Evolutionary conservation across 2,113 vertebrate species (phyloP).

Genomic region (Helogale parvula): DNA sequence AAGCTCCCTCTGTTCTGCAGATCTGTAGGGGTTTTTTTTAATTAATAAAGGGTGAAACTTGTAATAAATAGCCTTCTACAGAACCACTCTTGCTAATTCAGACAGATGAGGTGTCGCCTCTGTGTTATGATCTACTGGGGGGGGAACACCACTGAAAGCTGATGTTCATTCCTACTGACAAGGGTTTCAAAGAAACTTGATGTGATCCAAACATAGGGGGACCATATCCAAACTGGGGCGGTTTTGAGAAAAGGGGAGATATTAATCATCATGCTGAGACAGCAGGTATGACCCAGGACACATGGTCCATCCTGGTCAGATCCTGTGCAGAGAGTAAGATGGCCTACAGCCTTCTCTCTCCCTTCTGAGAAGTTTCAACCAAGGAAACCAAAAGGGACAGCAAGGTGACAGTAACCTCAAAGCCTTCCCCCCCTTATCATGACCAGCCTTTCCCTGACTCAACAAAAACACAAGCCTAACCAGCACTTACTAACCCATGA

Average conservation of each 20-base stretch:
- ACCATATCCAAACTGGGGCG: not conserved
- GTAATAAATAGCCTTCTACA: not conserved
- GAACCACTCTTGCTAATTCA: not conserved
- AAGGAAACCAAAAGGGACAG: constrained; percentile 6
- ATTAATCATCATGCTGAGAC: not conserved
- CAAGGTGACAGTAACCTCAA: not conserved
- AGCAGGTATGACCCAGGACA: not conserved
- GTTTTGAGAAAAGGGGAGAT: not conserved
- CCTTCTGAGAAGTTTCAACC: not conserved
- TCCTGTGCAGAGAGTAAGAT: not conserved
- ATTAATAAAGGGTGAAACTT: not conserved
- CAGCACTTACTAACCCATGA: not conserved
- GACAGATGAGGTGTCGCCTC: not conserved
- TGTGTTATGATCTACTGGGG: not conserved
- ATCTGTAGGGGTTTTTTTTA: not conserved
- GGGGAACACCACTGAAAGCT: not conserved
- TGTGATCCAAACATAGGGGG: not conserved
- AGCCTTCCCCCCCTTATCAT: not conserved
- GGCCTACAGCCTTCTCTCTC: not conserved
- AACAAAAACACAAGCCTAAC: not conserved
- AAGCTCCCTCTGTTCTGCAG: not conserved
- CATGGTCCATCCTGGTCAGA: not conserved
- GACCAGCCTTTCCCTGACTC: not conserved
- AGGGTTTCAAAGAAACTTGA: constrained; percentile 36
- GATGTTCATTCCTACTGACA: not conserved